A percentile compares a stretch with the other conserved stretches of the same genome.
Conservation (phyloP, 2,113 vertebrate genomes). For the Sigmodon hispidus region DNA sequence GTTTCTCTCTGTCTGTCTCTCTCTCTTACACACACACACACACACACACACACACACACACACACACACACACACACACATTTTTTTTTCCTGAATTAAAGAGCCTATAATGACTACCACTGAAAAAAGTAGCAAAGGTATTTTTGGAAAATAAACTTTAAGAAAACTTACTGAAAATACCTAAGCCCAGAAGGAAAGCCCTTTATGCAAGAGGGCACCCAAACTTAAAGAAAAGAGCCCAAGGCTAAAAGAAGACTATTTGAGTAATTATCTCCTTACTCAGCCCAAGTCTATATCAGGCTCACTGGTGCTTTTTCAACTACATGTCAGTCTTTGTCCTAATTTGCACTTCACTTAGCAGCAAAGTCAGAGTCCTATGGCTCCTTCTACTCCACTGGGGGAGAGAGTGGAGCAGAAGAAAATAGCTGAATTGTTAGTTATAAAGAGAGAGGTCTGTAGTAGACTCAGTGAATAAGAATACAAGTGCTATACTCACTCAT, state of each 20-base stretch:
- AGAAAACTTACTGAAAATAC: slow-evolving; percentile 46
- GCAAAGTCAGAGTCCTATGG: slow-evolving; percentile 29
- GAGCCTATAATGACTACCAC: background rate
- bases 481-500: background rate
- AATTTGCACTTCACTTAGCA: slow-evolving; percentile 58
- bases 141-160: slow-evolving; percentile 54
- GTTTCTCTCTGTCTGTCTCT: no score
- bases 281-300: slow-evolving; percentile 1
- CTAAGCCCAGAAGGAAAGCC: background rate
- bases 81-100: background rate
- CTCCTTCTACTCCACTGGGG: background rate
- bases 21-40: background rate
- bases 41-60: background rate
- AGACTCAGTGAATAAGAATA: slow-evolving; percentile 25
- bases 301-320: slow-evolving; percentile 45
- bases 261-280: slow-evolving; percentile 48
- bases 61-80: background rate
- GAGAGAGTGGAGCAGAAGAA: background rate
- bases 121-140: background rate
- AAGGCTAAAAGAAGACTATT: slow-evolving; percentile 50
- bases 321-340: slow-evolving; percentile 37
- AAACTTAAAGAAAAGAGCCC: slow-evolving; percentile 46
- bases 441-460: slow-evolving; percentile 37
- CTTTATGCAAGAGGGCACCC: slow-evolving; percentile 9
- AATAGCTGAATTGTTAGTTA: slow-evolving; percentile 26